phyloP scores from a whole-genome alignment of 1,140 invertebrate species.

The Drosophila subobscura region DNA sequence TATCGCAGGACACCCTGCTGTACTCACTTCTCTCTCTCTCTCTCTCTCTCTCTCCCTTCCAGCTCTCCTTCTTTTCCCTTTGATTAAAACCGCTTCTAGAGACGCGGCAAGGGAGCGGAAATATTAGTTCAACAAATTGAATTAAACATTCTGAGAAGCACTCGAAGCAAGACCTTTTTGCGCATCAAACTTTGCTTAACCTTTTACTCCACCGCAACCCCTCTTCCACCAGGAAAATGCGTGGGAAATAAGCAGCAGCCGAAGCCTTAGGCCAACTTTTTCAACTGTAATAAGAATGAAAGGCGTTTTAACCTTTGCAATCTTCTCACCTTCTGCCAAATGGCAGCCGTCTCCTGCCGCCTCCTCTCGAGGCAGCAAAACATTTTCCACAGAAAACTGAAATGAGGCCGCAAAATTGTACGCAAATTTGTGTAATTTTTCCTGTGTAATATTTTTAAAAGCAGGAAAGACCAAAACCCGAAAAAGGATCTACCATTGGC shows the following conservation, averaged over 20 bases:
- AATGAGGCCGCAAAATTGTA: constrained; percentile 56
- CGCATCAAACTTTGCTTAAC: constrained; percentile 50
- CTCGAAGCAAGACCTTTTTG: constrained; percentile 26
- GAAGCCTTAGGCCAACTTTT: constrained; percentile 43
- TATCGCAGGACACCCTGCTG: too few species aligned
- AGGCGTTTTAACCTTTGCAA: constrained; percentile 50
- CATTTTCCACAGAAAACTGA: constrained; percentile 28
- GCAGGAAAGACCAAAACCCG: not conserved
- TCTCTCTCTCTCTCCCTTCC: too few species aligned
- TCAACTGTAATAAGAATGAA: constrained; percentile 47
- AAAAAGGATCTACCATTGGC: constrained; percentile 34
- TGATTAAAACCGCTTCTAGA: too few species aligned
- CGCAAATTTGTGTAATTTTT: constrained; percentile 38
- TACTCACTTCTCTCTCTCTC: too few species aligned
- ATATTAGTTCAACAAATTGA: constrained; percentile 59
- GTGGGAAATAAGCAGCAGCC: constrained; percentile 31
- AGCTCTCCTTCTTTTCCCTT: too few species aligned
- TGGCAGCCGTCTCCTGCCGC: too few species aligned
- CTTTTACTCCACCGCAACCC: constrained; percentile 20
- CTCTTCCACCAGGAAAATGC: constrained; percentile 10
- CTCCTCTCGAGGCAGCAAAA: not conserved
- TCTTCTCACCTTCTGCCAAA: not conserved
- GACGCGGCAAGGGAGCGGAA: not conserved
- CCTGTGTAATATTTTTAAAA: constrained; percentile 44
- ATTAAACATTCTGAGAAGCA: constrained; percentile 52